Base-by-base conservation (phyloP, 1,140 invertebrate genomes). In the Oncopeltus fasciatus region DNA sequence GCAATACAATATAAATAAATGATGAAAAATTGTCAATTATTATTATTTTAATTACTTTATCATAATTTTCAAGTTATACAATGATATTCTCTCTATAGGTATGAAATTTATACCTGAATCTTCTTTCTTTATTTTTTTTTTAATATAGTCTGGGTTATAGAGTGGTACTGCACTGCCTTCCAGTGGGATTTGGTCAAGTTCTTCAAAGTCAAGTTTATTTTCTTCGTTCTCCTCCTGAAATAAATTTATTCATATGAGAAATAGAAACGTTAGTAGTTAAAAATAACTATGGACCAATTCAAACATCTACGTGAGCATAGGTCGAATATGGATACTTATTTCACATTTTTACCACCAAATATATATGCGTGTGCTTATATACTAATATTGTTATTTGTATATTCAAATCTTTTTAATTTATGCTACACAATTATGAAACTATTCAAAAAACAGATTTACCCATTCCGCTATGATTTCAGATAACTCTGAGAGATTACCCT, bases 151-250 rank as follows among this genome's bases (percentile, higher is more conserved):
- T 43, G 57, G 57, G 12, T 59, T 59, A 20, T 28, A 59, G 2
- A 59, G 29, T 4, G 57, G 57, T 28, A 59, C 57, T 20, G 57
- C 49, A 27, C 49, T 59, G 5, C 38, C 57, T 59, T 59, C 57
- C 18, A 59, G 18, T 21, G 57, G 57, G 24, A 59, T 59, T 59
- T 59, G 57, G 3, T 59, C 57, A 43, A 59, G 38, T 59, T 44
- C 57, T 33, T 59, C 57, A 20, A 20, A 11, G 33, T 59, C 57
- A 5, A 59, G 4, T 2, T 9, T 46, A 46, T 11, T 46, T 20
- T 11, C 3, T 20, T n/a, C 21, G 21, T 46, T 20, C 44, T 46
- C n/a, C 4, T n/a, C n/a, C n/a, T n/a, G 21, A 46, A 46, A 46
- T 20, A 46, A 46, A 46, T n/a, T n/a, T 20, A 18, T 20, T n/a